Base-by-base conservation (phyloP, 2,113 vertebrate species). In the Microtus pennsylvanicus region DNA sequence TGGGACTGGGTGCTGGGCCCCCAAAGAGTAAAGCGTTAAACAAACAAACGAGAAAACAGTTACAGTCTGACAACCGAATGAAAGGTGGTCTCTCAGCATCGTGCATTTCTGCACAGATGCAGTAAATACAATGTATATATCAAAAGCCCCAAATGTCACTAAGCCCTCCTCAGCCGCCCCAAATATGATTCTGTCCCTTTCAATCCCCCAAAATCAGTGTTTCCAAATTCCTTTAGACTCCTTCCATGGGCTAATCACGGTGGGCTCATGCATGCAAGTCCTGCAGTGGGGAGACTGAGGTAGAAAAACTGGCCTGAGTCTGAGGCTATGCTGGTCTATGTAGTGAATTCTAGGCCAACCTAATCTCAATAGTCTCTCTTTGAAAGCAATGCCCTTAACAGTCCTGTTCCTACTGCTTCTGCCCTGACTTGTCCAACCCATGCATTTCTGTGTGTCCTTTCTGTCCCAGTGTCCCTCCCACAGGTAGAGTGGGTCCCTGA, bases 401-500 rank as follows among this genome's bases (percentile, higher is more conserved):
- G 22, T 50, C 63, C 83, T 13, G 30, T 35, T n/a, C 35, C 28
- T 35, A 19, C 22, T 17, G 7, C 24, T 63, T 80, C 35, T 6
- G 14, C 38, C 38, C 74, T 9, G 5, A 45, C 50, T 89, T 17
- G n/a, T 22, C 33, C 26, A 45, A 12, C 26, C n/a, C 86, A 6
- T 0, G 16, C 45, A 21, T 22, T 30, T 16, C 4, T 28, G 45
- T 35, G 45, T 35, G 7, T 35, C 42, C 76, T 83, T 47, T 58
- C 82, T 42, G 26, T 2, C 33, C 33, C n/a, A 70, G n/a, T 0
- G 3, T 5, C 19, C 50, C 17, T 16, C 4, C 9, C 47, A 0
- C 38, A 42, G 74, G 47, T 5, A 5, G 35, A 55, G 42, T 0
- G 22, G 33, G 82, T 2, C 22, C 47, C 69, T 1, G 9, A 58